Conservation (phyloP, 2,113 vertebrate genomes). For the Catharus fuscescens region DNA sequence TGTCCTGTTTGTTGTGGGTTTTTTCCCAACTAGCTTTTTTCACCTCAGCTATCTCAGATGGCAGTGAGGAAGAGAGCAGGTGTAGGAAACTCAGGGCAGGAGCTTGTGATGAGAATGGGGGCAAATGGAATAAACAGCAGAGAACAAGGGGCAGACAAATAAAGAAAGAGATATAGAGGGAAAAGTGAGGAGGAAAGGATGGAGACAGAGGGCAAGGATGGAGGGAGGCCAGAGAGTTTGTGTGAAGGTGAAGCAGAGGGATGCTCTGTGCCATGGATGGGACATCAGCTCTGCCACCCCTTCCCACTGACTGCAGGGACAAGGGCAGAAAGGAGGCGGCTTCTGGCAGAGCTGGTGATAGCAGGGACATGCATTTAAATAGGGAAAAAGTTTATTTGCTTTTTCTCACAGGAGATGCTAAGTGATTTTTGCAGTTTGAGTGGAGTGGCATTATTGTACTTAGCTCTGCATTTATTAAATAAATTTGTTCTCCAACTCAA, state of each 20-base stretch:
- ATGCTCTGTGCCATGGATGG: neutral
- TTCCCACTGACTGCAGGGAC: fast-evolving
- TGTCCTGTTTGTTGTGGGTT: neutral
- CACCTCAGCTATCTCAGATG: neutral
- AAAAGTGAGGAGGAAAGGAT: neutral
- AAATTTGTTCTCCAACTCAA: slow-evolving; percentile 80
- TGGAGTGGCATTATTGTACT: slow-evolving; percentile 75
- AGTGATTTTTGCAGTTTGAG: slow-evolving; percentile 77
- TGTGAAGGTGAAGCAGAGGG: neutral
- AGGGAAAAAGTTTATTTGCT: slow-evolving; percentile 74
- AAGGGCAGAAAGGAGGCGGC: neutral
- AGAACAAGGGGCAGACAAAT: neutral
- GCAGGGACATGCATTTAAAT: neutral
- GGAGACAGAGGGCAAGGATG: neutral
- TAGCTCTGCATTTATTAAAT: slow-evolving; percentile 81
- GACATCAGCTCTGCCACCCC: neutral
- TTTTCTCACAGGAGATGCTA: slow-evolving; percentile 69
- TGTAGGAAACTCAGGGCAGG: neutral
- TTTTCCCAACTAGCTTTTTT: neutral
- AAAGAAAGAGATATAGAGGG: neutral
- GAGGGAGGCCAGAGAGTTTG: neutral
- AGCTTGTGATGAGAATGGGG: neutral
- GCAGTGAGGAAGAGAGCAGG: neutral
- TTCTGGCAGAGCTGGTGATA: neutral
- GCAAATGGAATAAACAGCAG: neutral